phyloP scores from a whole-genome alignment of 2,888 invertebrate species.

The Pherbina coryleti region DNA sequence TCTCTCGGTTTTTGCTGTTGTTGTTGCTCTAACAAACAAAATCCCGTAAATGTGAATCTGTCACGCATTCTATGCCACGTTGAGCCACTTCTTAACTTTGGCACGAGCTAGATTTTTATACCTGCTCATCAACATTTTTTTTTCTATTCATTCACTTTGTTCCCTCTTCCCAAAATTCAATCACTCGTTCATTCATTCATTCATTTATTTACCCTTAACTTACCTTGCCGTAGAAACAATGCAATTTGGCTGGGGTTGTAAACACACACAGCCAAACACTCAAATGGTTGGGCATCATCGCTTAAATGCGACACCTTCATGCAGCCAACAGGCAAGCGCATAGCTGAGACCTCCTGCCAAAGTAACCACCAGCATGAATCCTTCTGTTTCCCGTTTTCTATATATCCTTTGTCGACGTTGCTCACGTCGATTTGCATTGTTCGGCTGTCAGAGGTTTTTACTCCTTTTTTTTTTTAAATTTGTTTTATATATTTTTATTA shows the following conservation, averaged over 20 bases:
- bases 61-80: slow-evolving; percentile 51
- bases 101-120: slow-evolving; percentile 23
- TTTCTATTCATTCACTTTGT: not conserved
- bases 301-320: slow-evolving; percentile 57
- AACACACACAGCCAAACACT: slow-evolving; percentile 41
- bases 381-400: slow-evolving; percentile 52
- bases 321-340: slow-evolving; percentile 18
- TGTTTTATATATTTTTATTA: not conserved
- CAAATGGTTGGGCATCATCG: slow-evolving; percentile 24
- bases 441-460: slow-evolving; percentile 18
- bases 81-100: slow-evolving; percentile 43
- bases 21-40: not conserved
- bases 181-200: not conserved
- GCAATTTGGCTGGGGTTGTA: slow-evolving; percentile 54
- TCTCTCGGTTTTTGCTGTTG: slow-evolving; percentile 32
- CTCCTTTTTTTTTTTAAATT: not conserved
- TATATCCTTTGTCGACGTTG: not conserved
- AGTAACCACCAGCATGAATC: slow-evolving; percentile 59
- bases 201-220: slow-evolving; percentile 34
- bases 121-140: slow-evolving; percentile 29
- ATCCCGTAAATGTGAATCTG: slow-evolving; percentile 51
- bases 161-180: not conserved
- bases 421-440: slow-evolving; percentile 32
- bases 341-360: slow-evolving; percentile 39
- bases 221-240: slow-evolving; percentile 12